A percentile compares a stretch with the other conserved stretches of the same genome.
Conservation (phyloP, 2,888 invertebrate species). For the Spilarctia lutea region DNA sequence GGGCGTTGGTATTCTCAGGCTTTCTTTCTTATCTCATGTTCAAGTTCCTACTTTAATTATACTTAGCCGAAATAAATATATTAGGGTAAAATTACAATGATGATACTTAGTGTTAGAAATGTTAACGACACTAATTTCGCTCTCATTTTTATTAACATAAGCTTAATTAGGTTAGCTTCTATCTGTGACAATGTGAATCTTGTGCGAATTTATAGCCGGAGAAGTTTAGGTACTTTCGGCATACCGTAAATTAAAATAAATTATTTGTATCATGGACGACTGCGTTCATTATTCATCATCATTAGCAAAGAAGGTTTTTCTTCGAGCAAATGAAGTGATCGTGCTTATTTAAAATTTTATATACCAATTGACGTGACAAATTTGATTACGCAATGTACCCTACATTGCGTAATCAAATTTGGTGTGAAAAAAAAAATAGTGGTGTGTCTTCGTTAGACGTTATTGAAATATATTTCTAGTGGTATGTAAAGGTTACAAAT, state of each 20-base stretch:
- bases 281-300: too few species aligned
- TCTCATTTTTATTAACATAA: not conserved
- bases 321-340: not conserved
- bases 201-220: rapidly evolving
- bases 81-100: not conserved
- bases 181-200: not conserved
- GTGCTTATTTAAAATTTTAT: not conserved
- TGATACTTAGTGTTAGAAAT: not conserved
- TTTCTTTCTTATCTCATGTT: not conserved
- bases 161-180: not conserved
- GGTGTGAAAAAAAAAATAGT: too few species aligned
- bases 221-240: not conserved
- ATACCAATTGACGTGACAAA: not conserved
- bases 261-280: not conserved
- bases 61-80: not conserved
- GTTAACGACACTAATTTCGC: not conserved
- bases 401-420: too few species aligned
- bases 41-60: not conserved
- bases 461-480: not conserved
- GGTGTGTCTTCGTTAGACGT: not conserved
- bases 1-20: not conserved
- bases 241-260: not conserved
- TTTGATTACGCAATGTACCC: not conserved
- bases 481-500: not conserved
- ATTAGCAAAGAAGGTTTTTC: not conserved